phyloP scores from a whole-genome alignment of 2,113 vertebrate species.

The Vidua chalybeata region DNA sequence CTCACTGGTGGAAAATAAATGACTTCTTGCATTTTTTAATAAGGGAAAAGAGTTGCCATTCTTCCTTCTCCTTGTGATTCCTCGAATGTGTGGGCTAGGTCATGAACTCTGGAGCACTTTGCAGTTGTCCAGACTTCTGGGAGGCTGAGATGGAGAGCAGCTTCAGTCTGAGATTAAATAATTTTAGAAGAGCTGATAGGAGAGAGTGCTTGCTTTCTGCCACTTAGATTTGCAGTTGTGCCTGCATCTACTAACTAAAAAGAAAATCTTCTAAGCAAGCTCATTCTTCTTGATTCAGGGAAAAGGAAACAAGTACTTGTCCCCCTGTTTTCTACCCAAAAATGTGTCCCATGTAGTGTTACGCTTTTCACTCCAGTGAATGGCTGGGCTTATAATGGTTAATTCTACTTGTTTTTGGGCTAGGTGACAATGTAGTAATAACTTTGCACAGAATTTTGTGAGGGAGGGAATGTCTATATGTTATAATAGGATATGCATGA shows the following conservation, averaged over 20 bases:
- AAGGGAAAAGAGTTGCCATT: background rate
- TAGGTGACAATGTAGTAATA: background rate
- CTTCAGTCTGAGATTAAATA: background rate
- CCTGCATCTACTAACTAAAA: background rate
- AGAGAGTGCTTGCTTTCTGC: background rate
- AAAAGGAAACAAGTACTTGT: background rate
- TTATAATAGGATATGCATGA: background rate
- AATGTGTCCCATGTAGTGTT: accelerated
- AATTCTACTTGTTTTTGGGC: background rate
- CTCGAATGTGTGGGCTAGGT: background rate
- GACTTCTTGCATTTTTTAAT: background rate
- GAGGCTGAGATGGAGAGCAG: background rate
- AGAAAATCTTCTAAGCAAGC: too few relatives aligned
- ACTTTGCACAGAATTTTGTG: background rate
- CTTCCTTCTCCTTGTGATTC: background rate
- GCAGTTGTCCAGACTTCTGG: background rate
- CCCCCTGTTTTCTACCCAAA: background rate
- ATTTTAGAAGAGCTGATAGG: background rate
- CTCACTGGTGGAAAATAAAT: background rate
- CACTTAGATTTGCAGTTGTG: background rate
- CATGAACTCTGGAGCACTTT: background rate
- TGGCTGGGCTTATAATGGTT: background rate
- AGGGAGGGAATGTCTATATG: background rate
- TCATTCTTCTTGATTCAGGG: background rate
- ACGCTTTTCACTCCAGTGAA: accelerated